phyloP scores from a whole-genome alignment of 2,888 invertebrate genomes.

The Allygus modestus region DNA sequence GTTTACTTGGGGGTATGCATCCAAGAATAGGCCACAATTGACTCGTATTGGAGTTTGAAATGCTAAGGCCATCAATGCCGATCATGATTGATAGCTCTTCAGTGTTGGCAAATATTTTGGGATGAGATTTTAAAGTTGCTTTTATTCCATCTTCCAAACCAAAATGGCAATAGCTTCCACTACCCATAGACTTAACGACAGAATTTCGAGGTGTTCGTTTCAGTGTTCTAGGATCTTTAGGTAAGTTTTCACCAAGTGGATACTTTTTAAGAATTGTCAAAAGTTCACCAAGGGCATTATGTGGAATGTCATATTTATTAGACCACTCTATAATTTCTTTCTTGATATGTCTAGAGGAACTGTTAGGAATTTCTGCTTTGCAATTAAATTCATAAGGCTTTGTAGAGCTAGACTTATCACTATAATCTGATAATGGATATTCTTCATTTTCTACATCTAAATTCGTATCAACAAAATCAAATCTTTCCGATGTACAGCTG shows the following conservation, averaged over 20 bases:
- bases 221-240: constrained; percentile 18
- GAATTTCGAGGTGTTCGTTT: constrained; percentile 2
- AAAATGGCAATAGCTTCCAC: constrained; percentile 48
- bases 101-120: neutral
- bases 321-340: no score
- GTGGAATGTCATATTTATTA: constrained; percentile 16
- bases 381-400: no score
- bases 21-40: constrained; percentile 45
- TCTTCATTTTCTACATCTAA: no score
- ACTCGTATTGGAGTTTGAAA: constrained; percentile 3
- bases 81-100: neutral
- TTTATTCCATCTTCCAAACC: constrained; percentile 14
- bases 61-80: constrained; percentile 18
- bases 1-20: neutral
- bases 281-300: constrained; percentile 29
- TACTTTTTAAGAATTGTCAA: neutral
- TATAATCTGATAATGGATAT: no score
- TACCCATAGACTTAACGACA: constrained; percentile 5
- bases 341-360: no score
- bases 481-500: no score
- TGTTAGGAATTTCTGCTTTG: no score
- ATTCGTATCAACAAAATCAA: no score
- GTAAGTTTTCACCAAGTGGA: neutral
- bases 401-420: no score
- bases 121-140: neutral